Base-by-base conservation (phyloP, 1,140 invertebrate genomes). In the Epicauta chinensis region DNA sequence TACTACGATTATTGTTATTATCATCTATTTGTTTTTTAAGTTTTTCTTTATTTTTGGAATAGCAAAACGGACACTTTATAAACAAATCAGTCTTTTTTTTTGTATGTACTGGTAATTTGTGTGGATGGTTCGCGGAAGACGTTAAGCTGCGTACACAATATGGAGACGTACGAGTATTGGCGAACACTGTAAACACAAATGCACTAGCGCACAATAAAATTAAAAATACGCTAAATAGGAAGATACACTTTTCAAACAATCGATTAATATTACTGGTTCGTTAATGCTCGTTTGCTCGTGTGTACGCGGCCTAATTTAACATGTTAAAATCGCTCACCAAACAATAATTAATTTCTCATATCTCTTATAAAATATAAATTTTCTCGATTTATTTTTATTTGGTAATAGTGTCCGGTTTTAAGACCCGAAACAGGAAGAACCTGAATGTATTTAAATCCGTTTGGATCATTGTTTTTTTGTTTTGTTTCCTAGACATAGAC, bases 401-500 rank as follows among this genome's bases (percentile, higher is more conserved):
- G 23, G 23, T 23, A 23, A 23, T 23, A 23, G 13, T 31, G 36
- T 23, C 30, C 17, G 14, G 42, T 43, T 50, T 45, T 39, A 38
- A 42, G 38, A 55, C 53, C 53, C 53, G 53, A 55, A 34, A 39
- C 43, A 55, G 53, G 53, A 55, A 55, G 53, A 55, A 55, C 53
- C 46, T 48, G 23, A 36, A 13, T 36, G 4, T 12, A 15, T 6
- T 6, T 36, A 13, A 4, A 12, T 15, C 35, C 35, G 10, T 13
- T 7, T 3, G 4, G 4, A 10, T 36, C 11, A 5, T 13, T 36
- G 14, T 13, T 15, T 15, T 15, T 5, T 12, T 15, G 5, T 7
- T 36, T 13, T 12, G n/a, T 75, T 23, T 23, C 17, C 40, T 78
- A 80, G 55, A 81, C 78, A 61, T 81, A 81, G 66, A 81, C 78